Conservation (phyloP, 2,113 vertebrate species). For the Macrotis lagotis region DNA sequence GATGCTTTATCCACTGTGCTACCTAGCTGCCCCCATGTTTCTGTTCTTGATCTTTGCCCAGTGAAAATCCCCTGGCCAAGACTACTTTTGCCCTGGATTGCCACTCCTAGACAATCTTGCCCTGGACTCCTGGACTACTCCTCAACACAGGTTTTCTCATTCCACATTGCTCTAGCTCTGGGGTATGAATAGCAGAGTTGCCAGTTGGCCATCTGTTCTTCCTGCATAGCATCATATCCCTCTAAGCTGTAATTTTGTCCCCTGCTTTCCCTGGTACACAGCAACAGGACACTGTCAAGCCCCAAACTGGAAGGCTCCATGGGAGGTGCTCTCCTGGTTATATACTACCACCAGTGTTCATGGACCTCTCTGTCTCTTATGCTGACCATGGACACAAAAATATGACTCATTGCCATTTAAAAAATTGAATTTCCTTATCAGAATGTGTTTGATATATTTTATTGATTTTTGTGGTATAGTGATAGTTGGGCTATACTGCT, state of each 20-base stretch:
- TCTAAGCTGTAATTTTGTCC: neutral
- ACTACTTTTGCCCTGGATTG: neutral
- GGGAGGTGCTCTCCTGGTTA: neutral
- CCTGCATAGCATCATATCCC: neutral
- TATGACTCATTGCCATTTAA: neutral
- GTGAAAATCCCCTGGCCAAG: neutral
- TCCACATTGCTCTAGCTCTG: neutral
- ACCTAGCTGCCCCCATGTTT: no score
- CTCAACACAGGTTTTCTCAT: neutral
- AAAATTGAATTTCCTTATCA: neutral
- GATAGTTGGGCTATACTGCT: neutral
- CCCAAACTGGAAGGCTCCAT: neutral
- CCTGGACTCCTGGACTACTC: neutral
- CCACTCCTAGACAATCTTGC: neutral
- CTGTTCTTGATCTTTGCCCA: neutral
- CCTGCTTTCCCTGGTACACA: neutral
- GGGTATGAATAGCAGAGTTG: neutral
- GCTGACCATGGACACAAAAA: neutral
- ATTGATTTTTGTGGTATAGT: neutral
- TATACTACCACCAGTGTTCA: neutral
- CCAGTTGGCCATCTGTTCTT: neutral
- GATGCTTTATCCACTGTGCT: no score
- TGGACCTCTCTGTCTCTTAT: neutral
- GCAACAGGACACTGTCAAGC: neutral
- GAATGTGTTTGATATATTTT: neutral